Evolutionary conservation across 2,797 vertebrate species (phyloP).

Genomic region (Microtus agrestis): DNA sequence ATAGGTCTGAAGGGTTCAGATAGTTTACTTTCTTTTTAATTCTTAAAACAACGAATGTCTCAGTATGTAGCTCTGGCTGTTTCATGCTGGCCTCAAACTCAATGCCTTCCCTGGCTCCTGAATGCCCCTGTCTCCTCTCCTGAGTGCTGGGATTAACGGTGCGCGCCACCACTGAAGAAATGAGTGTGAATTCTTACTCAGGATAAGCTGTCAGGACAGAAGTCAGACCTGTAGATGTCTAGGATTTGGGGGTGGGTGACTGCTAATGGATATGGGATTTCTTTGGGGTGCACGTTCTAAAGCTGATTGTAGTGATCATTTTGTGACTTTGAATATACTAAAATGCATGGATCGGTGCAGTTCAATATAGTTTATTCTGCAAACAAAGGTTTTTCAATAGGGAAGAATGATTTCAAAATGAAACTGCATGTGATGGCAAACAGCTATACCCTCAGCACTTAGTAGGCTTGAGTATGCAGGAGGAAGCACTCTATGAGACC

Average conservation of each 20-base stretch:
- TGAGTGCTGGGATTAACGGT: too few relatives aligned
- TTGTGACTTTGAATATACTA: not conserved
- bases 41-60: not conserved
- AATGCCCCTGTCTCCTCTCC: too few relatives aligned
- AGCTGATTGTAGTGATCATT: not conserved
- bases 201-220: not conserved
- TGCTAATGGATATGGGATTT: not conserved
- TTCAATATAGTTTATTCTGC: not conserved
- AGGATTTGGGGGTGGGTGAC: not conserved
- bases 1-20: not conserved
- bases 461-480: not conserved
- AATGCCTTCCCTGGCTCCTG: too few relatives aligned
- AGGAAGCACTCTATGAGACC: not conserved
- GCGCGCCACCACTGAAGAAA: not conserved
- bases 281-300: not conserved
- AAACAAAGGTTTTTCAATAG: not conserved
- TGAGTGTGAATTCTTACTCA: conserved; percentile 22
- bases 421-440: not conserved
- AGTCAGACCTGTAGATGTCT: not conserved
- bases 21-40: conserved; percentile 24
- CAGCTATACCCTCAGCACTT: not conserved
- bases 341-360: not conserved
- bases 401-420: not conserved
- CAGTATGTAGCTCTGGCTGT: not conserved
- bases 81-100: not conserved